phyloP scores from a whole-genome alignment of 1,140 invertebrate genomes.

The Solenopsis invicta region DNA sequence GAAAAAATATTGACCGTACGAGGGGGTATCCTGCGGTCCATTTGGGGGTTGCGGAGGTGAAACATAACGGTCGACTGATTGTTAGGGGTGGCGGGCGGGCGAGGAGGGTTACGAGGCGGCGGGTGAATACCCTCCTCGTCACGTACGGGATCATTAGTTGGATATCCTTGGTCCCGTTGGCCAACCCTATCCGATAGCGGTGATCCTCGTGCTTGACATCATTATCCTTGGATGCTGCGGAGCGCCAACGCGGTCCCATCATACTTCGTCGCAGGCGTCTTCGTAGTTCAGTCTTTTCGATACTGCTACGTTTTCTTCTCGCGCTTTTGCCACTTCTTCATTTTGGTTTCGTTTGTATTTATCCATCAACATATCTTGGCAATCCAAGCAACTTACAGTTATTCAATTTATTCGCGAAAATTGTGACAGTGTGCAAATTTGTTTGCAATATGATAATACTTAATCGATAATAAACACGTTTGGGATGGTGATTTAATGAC shows the following conservation, averaged over 20 bases:
- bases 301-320: constrained; percentile 36
- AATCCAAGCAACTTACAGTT: background rate
- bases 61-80: constrained; percentile 78
- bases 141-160: constrained; percentile 84
- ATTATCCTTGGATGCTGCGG: constrained; percentile 78
- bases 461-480: background rate
- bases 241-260: constrained; percentile 72
- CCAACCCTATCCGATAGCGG: constrained; percentile 78
- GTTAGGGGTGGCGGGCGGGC: constrained; percentile 56
- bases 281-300: constrained; percentile 53
- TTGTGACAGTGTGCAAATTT: constrained; percentile 42
- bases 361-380: background rate
- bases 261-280: constrained; percentile 52
- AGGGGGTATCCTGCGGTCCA: constrained; percentile 85
- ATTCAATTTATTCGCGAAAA: constrained; percentile 13
- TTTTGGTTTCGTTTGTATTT: constrained; percentile 7
- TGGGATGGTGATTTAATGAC: constrained; percentile 6
- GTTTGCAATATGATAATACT: background rate
- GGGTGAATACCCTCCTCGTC: constrained; percentile 82
- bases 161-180: constrained; percentile 81
- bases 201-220: constrained; percentile 79
- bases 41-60: constrained; percentile 86
- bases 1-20: constrained; percentile 87
- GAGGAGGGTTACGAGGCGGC: constrained; percentile 39
- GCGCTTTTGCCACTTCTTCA: background rate